A percentile compares a stretch with the other conserved stretches of the same genome.
Conservation (phyloP, 1,140 invertebrate genomes). For the Dermatophagoides farinae region DNA sequence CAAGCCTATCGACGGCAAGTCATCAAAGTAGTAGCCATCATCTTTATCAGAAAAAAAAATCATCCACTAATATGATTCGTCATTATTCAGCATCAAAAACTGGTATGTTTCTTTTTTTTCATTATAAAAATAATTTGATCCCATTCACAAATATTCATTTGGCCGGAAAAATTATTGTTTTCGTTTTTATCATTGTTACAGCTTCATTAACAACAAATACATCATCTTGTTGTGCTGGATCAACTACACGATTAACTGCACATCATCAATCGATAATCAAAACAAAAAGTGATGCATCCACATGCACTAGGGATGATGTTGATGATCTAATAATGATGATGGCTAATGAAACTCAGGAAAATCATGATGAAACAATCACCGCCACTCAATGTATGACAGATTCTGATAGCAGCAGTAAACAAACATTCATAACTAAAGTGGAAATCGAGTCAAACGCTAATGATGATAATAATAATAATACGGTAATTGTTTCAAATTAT, state of each 20-base stretch:
- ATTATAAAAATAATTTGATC: background rate
- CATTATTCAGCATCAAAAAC: conserved; percentile 11
- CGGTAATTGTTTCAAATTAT: too few relatives aligned
- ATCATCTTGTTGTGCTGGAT: conserved; percentile 11
- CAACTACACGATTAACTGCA: background rate
- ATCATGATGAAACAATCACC: background rate
- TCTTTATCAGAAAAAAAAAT: conserved; percentile 5
- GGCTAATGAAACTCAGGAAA: background rate
- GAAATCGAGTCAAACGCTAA: background rate
- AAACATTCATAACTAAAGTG: background rate
- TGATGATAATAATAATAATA: background rate
- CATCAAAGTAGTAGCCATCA: background rate
- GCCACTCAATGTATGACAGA: background rate
- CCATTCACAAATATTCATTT: too few relatives aligned
- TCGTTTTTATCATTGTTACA: background rate
- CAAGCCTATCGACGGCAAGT: conserved; percentile 5
- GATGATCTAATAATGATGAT: background rate
- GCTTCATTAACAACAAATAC: conserved; percentile 5
- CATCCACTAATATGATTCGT: background rate
- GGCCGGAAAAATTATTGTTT: too few relatives aligned
- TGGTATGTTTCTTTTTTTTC: background rate
- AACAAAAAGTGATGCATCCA: conserved; percentile 14
- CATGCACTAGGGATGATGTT: conserved; percentile 6
- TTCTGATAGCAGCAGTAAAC: background rate
- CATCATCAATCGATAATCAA: conserved; percentile 8